A percentile compares a stretch with the other conserved stretches of the same genome.
These are phyloP conservation scores for Oppia nitens DNA, from an alignment of 1,140 invertebrate species.

Conservation along the genomic window DNA sequence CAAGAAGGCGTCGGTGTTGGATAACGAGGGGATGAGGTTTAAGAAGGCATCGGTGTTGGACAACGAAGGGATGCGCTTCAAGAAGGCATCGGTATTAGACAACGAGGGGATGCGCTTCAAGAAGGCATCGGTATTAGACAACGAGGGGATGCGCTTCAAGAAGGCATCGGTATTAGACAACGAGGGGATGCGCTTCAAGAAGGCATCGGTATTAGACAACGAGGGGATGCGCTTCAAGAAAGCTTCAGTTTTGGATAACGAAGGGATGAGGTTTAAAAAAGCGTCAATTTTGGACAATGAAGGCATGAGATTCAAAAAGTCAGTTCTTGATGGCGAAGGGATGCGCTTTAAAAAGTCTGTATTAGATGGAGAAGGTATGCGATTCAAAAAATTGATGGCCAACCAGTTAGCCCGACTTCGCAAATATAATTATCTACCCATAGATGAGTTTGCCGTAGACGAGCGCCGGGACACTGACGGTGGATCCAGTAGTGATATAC, in stretches of 20 bases:
- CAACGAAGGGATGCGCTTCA: slow-evolving; percentile 9
- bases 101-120: slow-evolving; percentile 8
- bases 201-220: slow-evolving; percentile 2
- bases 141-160: too few species aligned
- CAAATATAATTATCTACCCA: not conserved
- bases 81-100: slow-evolving; percentile 10
- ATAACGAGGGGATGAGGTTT: not conserved
- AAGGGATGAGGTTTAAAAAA: slow-evolving; percentile 13
- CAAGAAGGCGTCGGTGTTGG: slow-evolving; percentile 2
- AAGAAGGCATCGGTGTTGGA: not conserved
- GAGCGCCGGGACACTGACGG: not conserved
- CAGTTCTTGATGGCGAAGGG: slow-evolving; percentile 6
- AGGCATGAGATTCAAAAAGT: slow-evolving; percentile 11
- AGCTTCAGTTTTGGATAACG: slow-evolving; percentile 4
- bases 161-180: slow-evolving; percentile 10
- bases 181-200: slow-evolving; percentile 7
- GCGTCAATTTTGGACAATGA: slow-evolving; percentile 6
- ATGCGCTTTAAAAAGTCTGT: slow-evolving; percentile 7
- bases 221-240: slow-evolving; percentile 13
- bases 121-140: too few species aligned
- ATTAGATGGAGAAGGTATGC: slow-evolving; percentile 10
- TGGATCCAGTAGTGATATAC: not conserved
- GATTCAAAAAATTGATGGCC: not conserved
- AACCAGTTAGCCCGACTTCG: not conserved
- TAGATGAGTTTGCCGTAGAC: not conserved